Base-by-base conservation (phyloP, 2,888 invertebrate genomes). In the Nematopogon swammerdamellus region DNA sequence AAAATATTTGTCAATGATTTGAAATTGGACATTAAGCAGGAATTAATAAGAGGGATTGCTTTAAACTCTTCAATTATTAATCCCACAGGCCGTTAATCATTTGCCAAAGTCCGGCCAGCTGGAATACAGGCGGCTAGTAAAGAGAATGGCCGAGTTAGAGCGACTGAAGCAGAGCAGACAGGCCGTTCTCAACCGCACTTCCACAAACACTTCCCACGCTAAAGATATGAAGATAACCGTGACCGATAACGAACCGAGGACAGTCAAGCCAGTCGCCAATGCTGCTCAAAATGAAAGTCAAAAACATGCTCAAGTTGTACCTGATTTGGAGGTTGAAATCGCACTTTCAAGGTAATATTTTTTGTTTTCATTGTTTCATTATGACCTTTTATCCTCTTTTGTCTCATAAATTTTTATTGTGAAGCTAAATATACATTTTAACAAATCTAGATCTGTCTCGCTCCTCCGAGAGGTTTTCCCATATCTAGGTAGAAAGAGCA, bases 51-150 rank as follows among this genome's bases (percentile, higher is more conserved):
- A n/a, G n/a, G n/a, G n/a, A n/a, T n/a, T n/a, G n/a, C n/a, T n/a
- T n/a, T n/a, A n/a, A n/a, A n/a, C n/a, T n/a, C n/a, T n/a, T n/a
- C n/a, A n/a, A n/a, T n/a, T n/a, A n/a, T n/a, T n/a, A n/a, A n/a
- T n/a, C n/a, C n/a, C n/a, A n/a, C 62, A 75, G 75, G 66, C 70
- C 50, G 72, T 80, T 44, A 74, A 67, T 54, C 69, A 79, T 62
- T 69, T 80, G 57, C 80, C 80, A 16, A 75, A 72, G 58, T 70
- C 75, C 11, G 76, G 75, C 57, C 80, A 79, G 62, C 68, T 76
- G 54, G 80, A 80, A 59, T 80, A 80, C 55, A 72, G 67, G 58
- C 70, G 70, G 54, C 60, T 80, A 54, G 74, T 80, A 2, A 73
- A 68, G 57, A 68, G 76, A 61, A 80, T 80, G 76, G 72, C 72